These are phyloP conservation scores for Latrodectus geometricus DNA, from an alignment of 1,140 invertebrate species.

Conservation along the genomic window DNA sequence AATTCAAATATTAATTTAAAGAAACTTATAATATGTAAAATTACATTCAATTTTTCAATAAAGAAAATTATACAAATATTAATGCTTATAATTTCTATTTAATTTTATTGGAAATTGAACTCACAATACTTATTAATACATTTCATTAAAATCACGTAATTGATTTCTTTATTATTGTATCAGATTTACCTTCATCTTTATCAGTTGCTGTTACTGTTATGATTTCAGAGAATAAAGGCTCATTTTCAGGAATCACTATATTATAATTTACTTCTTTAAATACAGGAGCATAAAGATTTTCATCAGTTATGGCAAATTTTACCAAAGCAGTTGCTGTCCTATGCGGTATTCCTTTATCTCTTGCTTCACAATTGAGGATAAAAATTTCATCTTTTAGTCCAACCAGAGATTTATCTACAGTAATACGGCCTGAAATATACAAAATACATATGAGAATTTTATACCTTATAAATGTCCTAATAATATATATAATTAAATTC, in stretches of 20 bases:
- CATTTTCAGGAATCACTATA: constrained; percentile 91
- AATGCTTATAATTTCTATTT: too few species aligned
- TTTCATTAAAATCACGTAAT: too few species aligned
- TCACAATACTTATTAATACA: too few species aligned
- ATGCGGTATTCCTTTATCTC: constrained; percentile 87
- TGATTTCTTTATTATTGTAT: too few species aligned
- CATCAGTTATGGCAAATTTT: constrained; percentile 83
- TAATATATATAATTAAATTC: neutral
- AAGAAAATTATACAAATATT: neutral
- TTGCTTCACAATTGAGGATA: constrained; percentile 77
- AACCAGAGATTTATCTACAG: constrained; percentile 74
- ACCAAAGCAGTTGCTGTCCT: constrained; percentile 81
- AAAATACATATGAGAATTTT: constrained; percentile 21
- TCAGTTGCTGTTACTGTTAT: constrained; percentile 87
- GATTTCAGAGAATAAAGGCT: constrained; percentile 85
- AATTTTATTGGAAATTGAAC: too few species aligned
- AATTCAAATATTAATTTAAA: neutral
- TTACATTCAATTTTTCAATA: neutral
- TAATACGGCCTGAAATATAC: constrained; percentile 75
- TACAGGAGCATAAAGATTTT: constrained; percentile 83
- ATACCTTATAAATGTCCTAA: neutral
- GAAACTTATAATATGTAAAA: neutral
- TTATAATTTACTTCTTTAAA: constrained; percentile 88
- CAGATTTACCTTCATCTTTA: constrained; percentile 75
- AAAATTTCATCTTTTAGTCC: constrained; percentile 74